Conservation (phyloP, 2,888 invertebrate species). For the Cryptophagus acutangulus region DNA sequence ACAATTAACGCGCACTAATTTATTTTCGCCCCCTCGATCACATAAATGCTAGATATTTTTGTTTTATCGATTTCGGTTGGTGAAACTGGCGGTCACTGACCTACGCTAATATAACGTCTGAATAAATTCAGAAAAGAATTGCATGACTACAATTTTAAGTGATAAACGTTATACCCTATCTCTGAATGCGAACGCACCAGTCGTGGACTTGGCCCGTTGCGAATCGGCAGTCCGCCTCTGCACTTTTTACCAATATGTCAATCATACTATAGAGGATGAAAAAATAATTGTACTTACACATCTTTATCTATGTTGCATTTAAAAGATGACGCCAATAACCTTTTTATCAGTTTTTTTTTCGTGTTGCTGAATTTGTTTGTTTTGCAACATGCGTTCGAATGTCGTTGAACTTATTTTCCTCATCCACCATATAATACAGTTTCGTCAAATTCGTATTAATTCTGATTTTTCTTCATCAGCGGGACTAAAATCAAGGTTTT, state of each 20-base stretch:
- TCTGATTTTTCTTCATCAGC: too few species aligned
- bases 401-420: conserved; percentile 33
- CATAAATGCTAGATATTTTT: too few species aligned
- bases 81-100: conserved; percentile 38
- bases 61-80: conserved; percentile 36
- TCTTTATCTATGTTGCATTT: conserved; percentile 36
- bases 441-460: too few species aligned
- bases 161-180: conserved; percentile 16
- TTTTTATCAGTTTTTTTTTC: conserved; percentile 39
- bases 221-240: too few species aligned
- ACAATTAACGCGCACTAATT: too few species aligned
- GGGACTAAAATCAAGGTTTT: too few species aligned
- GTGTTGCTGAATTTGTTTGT: conserved; percentile 32
- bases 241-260: too few species aligned
- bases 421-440: too few species aligned
- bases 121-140: conserved; percentile 39
- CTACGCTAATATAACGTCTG: conserved; percentile 37
- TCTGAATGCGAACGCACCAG: too few species aligned
- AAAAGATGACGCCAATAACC: conserved; percentile 41
- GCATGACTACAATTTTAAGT: conserved; percentile 29
- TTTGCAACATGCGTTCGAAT: conserved; percentile 32
- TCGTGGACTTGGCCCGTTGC: too few species aligned
- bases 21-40: too few species aligned
- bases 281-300: too few species aligned
- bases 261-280: not conserved